Evolutionary conservation across 2,888 invertebrate species (phyloP), one percentile per base, ranked within the genome.

Genomic region (Polydrusus pterygomalis): DNA sequence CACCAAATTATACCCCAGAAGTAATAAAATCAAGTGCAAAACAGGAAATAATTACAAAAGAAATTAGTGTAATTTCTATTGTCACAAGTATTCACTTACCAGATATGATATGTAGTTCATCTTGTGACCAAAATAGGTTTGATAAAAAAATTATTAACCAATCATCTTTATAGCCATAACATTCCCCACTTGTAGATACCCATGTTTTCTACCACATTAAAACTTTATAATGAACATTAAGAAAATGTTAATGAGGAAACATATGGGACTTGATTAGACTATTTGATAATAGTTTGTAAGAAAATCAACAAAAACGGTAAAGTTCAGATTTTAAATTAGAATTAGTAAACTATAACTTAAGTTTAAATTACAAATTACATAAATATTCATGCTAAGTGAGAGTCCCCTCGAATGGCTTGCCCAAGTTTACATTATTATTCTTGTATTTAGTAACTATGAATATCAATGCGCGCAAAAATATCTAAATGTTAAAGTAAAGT

Each of bases 361-460:
- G 8, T 49, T 58, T 58, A 38, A 15, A 40, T 11, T n/a, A 25
- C n/a, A 64, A 64, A 63, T 71, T 64, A 20, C 43, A 54, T 71
- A 64, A 71, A 71, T 71, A 71, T 71, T 71, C 56, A 63, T 63
- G 64, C 64, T 71, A 69, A 25, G 64, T 71, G 71, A 71, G 71
- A 71, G 71, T 34, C 6, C n/a, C 8, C 20, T 9, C 43, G n/a
- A 45, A 11, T 40, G 18, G 0, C 43, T 47, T 47, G 30, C 58
- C 15, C 11, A 60, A 60, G 17, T 18, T 38, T 60, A 34, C 5
- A 17, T 13, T 38, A 38, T 17, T 38, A 38, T 60, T n/a, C 20
- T 34, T 15, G 10, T 58, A 58, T 60, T 60, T 60, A 11, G 38
- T 60, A 38, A 38, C 13, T 18, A 51, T 11, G 20, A 18, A 51